These are phyloP conservation scores for Deroplatys truncata DNA, from an alignment of 2,888 invertebrate genomes.

Conservation along the genomic window DNA sequence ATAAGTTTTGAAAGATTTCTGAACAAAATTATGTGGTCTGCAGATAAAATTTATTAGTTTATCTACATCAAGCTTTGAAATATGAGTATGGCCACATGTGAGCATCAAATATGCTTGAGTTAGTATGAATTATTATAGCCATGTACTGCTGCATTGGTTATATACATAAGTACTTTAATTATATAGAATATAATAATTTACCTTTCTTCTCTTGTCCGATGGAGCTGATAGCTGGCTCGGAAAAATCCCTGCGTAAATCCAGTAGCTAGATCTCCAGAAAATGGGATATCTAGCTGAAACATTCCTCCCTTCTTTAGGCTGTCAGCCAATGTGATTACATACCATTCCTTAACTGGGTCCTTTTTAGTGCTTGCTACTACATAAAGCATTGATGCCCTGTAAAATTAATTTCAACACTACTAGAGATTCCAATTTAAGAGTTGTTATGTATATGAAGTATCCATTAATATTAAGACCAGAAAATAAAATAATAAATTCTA, in stretches of 20 bases:
- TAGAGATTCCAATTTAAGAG: too few species aligned
- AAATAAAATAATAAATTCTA: too few species aligned
- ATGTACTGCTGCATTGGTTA: background rate
- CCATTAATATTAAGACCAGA: too few species aligned
- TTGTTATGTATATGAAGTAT: too few species aligned
- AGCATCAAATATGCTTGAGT: too few species aligned
- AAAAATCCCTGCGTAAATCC: conserved; percentile 66
- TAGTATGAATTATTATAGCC: too few species aligned
- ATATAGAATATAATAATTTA: background rate
- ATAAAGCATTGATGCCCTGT: background rate
- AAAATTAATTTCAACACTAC: background rate
- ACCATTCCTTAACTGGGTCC: conserved; percentile 58
- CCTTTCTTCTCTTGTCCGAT: conserved; percentile 30
- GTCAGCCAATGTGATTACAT: conserved; percentile 57
- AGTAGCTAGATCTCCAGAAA: conserved; percentile 61
- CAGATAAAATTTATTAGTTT: background rate
- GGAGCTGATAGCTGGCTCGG: conserved; percentile 54
- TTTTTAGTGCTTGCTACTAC: conserved; percentile 46
- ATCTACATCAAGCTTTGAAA: too few species aligned
- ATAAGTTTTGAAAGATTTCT: too few species aligned
- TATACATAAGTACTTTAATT: background rate
- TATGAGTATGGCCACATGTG: too few species aligned
- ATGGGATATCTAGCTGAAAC: conserved; percentile 61
- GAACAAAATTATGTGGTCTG: background rate
- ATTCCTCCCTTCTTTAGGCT: conserved; percentile 52